Base-by-base conservation (phyloP, 2,113 vertebrate genomes). In the Nanorana parkeri region DNA sequence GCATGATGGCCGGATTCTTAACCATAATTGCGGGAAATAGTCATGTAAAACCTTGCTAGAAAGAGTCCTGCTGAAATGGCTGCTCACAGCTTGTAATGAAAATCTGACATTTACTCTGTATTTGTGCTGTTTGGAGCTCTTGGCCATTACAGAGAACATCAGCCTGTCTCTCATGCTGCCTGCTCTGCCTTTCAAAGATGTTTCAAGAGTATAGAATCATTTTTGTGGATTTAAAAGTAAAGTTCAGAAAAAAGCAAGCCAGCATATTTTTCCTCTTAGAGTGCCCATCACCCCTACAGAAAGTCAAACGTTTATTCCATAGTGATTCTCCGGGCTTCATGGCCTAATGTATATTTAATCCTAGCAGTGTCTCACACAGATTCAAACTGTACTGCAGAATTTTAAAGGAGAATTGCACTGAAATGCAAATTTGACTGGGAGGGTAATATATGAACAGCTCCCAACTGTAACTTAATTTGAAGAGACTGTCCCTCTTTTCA, bases 111-210 rank as follows among this genome's bases (percentile, higher is more conserved):
- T 87, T 91, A 66, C 81, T 76, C 64, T 71, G 82, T 20, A 56
- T 87, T 80, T 89, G 77, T 87, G 83, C 81, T 89, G 79, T 88
- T 87, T 87, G 87, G 90, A 88, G 77, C 81, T 85, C 60, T 76
- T 83, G 74, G 78, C 85, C 86, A 85, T 84, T 90, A 86, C 20
- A 86, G 66, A 32, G 60, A 85, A 79, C 85, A 87, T 86, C 84
- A 68, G 68, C 83, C 7, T 84, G 81, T 76, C 63, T 7, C 85
- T 87, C 69, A 1, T 0, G 54, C 85, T 82, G 86, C 55, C 64
- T 80, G 60, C 81, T 85, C 80, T 77, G 29, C 78, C 84, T 88
- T 85, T 85, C 84, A 88, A 32, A 86, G 79, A 78, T 87, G 81
- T 86, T 89, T 84, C 86, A 83, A 80, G 80, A 85, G 71, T 76